Conservation (phyloP, 2,797 vertebrate genomes). For the Gouania willdenowi region DNA sequence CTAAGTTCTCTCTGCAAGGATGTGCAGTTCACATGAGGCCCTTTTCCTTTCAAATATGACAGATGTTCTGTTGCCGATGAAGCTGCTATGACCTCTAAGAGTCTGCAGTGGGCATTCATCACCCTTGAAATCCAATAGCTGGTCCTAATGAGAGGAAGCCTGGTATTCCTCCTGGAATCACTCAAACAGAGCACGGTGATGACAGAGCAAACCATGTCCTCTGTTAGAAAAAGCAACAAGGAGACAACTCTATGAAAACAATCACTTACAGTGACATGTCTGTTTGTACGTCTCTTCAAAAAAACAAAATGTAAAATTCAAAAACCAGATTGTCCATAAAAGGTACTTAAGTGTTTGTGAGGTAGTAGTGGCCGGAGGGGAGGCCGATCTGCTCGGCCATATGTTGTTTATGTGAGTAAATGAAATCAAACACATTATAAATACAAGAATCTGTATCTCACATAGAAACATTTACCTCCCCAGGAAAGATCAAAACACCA, state of each 20-base stretch:
- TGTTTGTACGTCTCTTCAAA: no score
- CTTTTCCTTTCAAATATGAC: constrained; percentile 58
- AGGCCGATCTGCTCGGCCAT: constrained; percentile 27
- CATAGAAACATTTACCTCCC: no score
- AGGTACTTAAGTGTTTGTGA: constrained; percentile 23
- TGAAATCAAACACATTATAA: constrained; percentile 23
- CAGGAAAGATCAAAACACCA: no score
- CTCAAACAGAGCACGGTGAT: constrained; percentile 31
- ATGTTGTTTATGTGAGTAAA: constrained; percentile 30
- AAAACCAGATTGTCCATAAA: constrained; percentile 30
- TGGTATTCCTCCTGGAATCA: constrained; percentile 41
- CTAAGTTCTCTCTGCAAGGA: constrained; percentile 10
- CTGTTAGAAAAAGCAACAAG: no score
- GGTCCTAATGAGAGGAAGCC: constrained; percentile 56
- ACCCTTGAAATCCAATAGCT: constrained; percentile 62
- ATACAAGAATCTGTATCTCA: constrained; percentile 42
- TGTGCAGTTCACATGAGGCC: constrained; percentile 40
- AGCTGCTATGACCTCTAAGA: constrained; percentile 51
- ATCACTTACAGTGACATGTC: no score
- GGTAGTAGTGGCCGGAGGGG: constrained; percentile 20
- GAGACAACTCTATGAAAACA: no score
- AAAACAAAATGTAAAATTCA: background rate
- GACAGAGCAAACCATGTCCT: no score
- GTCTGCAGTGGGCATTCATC: constrained; percentile 57
- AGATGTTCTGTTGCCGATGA: constrained; percentile 48